Conservation (phyloP, 2,797 vertebrate genomes). For the Pipistrellus nathusii region DNA sequence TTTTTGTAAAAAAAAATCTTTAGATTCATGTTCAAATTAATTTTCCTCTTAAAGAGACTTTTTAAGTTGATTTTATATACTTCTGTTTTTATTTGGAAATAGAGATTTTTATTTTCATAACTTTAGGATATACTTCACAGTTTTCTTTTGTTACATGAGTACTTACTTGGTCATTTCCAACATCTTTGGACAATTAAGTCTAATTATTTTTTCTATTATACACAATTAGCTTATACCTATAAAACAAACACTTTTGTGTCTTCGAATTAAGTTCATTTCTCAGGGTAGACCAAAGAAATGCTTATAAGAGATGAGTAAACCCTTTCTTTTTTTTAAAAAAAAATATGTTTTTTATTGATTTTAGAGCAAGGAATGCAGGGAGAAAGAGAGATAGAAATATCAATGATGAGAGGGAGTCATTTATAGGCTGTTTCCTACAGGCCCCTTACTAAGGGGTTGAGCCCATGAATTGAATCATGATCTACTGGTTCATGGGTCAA, state of each 20-base stretch:
- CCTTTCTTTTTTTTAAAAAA: neutral
- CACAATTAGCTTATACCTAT: neutral
- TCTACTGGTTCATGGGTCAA: too few species aligned
- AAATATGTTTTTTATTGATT: too few species aligned
- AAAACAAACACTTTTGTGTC: neutral
- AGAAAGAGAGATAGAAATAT: too few species aligned
- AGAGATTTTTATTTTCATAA: neutral
- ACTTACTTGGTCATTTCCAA: neutral
- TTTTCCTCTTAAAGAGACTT: neutral
- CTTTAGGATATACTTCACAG: neutral
- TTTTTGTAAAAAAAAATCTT: neutral
- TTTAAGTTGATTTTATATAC: constrained; percentile 14
- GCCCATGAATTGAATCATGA: too few species aligned
- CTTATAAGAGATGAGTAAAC: neutral
- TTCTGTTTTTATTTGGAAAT: constrained; percentile 22
- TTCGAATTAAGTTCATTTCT: constrained; percentile 26
- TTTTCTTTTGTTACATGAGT: neutral
- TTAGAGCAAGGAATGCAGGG: too few species aligned
- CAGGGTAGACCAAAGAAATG: neutral
- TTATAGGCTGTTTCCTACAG: too few species aligned
- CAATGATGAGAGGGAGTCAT: too few species aligned
- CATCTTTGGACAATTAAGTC: neutral
- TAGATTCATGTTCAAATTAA: constrained; percentile 6
- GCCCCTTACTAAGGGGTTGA: too few species aligned
- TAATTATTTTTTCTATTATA: constrained; percentile 15